These are phyloP conservation scores for Sminthopsis crassicaudata DNA, from an alignment of 2,113 vertebrate species.

Conservation along the genomic window DNA sequence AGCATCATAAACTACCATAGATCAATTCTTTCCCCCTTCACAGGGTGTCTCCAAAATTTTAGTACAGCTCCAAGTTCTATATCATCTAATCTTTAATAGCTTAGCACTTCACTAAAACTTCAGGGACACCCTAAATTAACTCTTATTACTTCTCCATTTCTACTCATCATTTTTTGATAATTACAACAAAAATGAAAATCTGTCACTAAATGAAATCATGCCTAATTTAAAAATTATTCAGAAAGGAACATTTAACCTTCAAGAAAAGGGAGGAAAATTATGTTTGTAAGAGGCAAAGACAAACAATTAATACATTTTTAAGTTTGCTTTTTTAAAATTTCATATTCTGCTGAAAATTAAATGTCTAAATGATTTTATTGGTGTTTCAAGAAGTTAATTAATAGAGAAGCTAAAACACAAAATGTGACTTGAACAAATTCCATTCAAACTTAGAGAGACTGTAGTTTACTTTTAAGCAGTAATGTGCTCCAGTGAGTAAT, in stretches of 20 bases:
- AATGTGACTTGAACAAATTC: constrained; percentile 44
- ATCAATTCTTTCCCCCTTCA: not conserved
- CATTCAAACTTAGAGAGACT: constrained; percentile 55
- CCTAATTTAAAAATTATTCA: constrained; percentile 18
- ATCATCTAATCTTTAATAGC: not conserved
- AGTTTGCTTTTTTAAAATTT: constrained; percentile 46
- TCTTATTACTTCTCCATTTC: not conserved
- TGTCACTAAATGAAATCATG: constrained; percentile 26
- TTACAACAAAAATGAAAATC: constrained; percentile 35
- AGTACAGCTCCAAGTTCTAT: not conserved
- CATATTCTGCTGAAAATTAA: constrained; percentile 41
- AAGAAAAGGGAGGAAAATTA: not conserved
- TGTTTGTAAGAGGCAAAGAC: constrained; percentile 23
- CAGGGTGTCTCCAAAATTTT: not conserved
- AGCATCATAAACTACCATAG: not conserved
- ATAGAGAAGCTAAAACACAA: constrained; percentile 43
- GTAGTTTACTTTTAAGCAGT: constrained; percentile 62
- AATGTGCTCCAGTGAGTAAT: constrained; percentile 40
- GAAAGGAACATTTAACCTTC: constrained; percentile 28
- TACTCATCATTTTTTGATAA: not conserved
- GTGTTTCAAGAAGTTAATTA: constrained; percentile 23
- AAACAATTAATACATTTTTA: constrained; percentile 1
- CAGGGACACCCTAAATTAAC: not conserved
- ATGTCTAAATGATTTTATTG: constrained; percentile 40
- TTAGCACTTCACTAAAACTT: not conserved